phyloP scores from a whole-genome alignment of 1,140 invertebrate genomes.

The Contarinia nasturtii region DNA sequence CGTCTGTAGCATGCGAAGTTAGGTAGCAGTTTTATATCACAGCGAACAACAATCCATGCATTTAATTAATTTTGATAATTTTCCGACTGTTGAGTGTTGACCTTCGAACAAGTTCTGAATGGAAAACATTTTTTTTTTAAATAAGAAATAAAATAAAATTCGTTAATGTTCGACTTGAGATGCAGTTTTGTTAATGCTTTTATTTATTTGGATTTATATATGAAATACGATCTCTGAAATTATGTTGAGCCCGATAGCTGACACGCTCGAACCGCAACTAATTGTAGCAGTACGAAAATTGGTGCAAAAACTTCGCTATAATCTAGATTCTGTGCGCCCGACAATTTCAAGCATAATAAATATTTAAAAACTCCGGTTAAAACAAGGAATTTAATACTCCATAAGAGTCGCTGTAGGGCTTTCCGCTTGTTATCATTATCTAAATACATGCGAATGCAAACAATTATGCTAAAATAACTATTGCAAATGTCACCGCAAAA shows the following conservation, averaged over 20 bases:
- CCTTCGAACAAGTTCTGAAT: too few species aligned
- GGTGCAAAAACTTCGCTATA: slow-evolving; percentile 86
- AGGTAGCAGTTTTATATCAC: too few species aligned
- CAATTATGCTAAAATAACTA: slow-evolving; percentile 85
- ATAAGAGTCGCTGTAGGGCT: slow-evolving; percentile 58
- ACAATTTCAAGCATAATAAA: slow-evolving; percentile 73
- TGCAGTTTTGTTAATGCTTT: neutral
- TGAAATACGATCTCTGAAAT: slow-evolving; percentile 4
- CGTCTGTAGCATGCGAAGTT: too few species aligned
- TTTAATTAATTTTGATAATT: too few species aligned
- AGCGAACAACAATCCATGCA: too few species aligned
- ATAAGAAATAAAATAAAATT: too few species aligned
- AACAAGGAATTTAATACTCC: slow-evolving; percentile 68
- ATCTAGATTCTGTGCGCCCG: slow-evolving; percentile 56
- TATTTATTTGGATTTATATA: neutral
- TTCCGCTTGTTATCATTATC: slow-evolving; percentile 54
- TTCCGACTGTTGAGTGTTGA: too few species aligned
- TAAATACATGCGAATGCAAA: slow-evolving; percentile 79
- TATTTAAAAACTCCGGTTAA: slow-evolving; percentile 84
- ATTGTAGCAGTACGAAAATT: slow-evolving; percentile 72
- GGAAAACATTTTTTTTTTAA: too few species aligned
- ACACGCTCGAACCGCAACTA: slow-evolving; percentile 82
- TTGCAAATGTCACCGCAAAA: slow-evolving; percentile 83
- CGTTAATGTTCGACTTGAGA: too few species aligned
- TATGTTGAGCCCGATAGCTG: slow-evolving; percentile 40